These are phyloP conservation scores for Callionymus lyra DNA, from an alignment of 2,113 vertebrate species.

Conservation along the genomic window DNA sequence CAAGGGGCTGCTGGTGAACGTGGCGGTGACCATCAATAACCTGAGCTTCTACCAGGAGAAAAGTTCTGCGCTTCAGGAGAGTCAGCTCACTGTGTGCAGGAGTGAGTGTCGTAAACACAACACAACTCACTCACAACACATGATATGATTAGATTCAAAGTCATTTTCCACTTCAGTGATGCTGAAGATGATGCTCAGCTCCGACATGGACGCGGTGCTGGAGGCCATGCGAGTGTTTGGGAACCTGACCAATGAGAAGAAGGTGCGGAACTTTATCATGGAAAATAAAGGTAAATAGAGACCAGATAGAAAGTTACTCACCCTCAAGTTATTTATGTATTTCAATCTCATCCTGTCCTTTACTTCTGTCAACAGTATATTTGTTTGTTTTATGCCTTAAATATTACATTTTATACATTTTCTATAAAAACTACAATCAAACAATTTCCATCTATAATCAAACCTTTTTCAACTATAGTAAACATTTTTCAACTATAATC, in stretches of 20 bases:
- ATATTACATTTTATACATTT: too few relatives aligned
- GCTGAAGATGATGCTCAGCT: slow-evolving; percentile 51
- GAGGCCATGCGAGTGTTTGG: slow-evolving; percentile 53
- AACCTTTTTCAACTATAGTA: too few relatives aligned
- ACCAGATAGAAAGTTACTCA: not conserved
- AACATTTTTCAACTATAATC: too few relatives aligned
- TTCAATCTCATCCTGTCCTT: too few relatives aligned
- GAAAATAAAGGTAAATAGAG: slow-evolving; percentile 42
- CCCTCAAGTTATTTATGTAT: too few relatives aligned
- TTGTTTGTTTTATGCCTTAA: not conserved
- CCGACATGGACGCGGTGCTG: slow-evolving; percentile 38
- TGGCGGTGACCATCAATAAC: slow-evolving; percentile 81
- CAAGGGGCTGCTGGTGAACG: slow-evolving; percentile 82
- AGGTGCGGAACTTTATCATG: slow-evolving; percentile 47
- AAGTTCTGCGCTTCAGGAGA: slow-evolving; percentile 63
- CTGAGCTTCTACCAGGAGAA: slow-evolving; percentile 82
- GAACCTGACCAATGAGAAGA: slow-evolving; percentile 44
- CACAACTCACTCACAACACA: not conserved
- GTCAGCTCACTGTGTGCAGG: slow-evolving; percentile 70
- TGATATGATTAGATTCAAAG: too few relatives aligned
- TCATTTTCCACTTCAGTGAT: slow-evolving; percentile 24
- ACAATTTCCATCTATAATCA: too few relatives aligned
- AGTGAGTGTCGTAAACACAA: slow-evolving; percentile 60
- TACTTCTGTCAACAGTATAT: too few relatives aligned
- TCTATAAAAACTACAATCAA: too few relatives aligned